Evolutionary conservation across 2,888 invertebrate genomes (phyloP).

Genomic region (Alsophila aescularia): DNA sequence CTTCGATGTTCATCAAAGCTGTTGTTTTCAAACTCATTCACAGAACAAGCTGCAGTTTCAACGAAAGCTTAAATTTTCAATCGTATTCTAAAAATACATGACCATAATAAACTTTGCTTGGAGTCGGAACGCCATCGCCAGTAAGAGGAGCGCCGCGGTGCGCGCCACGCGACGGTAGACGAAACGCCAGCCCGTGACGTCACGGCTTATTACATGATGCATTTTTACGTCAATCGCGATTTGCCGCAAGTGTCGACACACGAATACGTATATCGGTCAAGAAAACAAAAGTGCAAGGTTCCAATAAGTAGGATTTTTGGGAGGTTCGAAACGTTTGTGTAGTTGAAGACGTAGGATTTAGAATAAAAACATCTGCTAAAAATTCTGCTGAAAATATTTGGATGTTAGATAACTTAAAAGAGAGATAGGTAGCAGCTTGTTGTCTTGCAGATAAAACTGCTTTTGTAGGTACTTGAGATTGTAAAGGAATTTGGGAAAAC

Average conservation of each 20-base stretch:
- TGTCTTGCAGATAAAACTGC: constrained; percentile 5
- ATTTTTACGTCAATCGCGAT: constrained; percentile 16
- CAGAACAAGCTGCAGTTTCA: constrained; percentile 23
- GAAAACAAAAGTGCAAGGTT: not conserved
- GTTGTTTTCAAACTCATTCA: constrained; percentile 8
- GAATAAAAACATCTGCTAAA: not conserved
- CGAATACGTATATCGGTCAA: not conserved
- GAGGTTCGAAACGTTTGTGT: not conserved
- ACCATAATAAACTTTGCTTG: constrained; percentile 53
- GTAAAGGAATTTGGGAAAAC: constrained; percentile 12
- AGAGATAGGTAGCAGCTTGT: not conserved
- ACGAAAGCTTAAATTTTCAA: constrained; percentile 41
- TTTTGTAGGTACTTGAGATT: constrained; percentile 3
- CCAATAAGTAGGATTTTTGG: not conserved
- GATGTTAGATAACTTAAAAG: constrained; percentile 7
- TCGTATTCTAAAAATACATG: constrained; percentile 69
- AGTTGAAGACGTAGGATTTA: not conserved
- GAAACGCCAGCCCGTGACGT: constrained; percentile 34
- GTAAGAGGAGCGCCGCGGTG: constrained; percentile 64
- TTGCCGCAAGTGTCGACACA: constrained; percentile 18
- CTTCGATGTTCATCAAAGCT: not conserved
- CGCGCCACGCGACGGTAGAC: constrained; percentile 41
- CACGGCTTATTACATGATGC: not conserved
- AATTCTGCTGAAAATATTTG: not conserved
- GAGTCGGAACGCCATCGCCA: constrained; percentile 47